A percentile compares a stretch with the other conserved stretches of the same genome.
Conservation (phyloP, 2,888 invertebrate genomes). For the Chrysodeixis includens region DNA sequence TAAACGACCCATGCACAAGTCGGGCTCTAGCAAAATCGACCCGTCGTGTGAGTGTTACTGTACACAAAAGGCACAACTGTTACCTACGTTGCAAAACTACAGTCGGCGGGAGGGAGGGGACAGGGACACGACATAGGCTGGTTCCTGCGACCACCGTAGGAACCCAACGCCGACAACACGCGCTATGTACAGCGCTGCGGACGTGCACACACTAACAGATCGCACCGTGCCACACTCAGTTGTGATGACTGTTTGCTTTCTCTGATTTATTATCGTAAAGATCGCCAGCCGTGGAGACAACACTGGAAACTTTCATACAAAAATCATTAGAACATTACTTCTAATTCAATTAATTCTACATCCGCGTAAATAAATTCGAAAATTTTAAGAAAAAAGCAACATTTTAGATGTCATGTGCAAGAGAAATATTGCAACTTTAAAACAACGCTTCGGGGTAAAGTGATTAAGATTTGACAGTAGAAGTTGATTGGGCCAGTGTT, state of each 20-base stretch:
- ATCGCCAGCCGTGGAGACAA: slow-evolving; percentile 76
- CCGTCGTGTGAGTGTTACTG: slow-evolving; percentile 71
- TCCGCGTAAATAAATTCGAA: slow-evolving; percentile 35
- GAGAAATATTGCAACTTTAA: slow-evolving; percentile 29
- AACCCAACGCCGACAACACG: slow-evolving; percentile 34
- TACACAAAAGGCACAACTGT: slow-evolving; percentile 67
- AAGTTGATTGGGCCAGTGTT: slow-evolving; percentile 59
- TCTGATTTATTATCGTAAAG: slow-evolving; percentile 78
- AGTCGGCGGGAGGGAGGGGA: slow-evolving; percentile 53
- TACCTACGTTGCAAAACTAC: slow-evolving; percentile 73
- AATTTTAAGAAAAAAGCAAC: slow-evolving; percentile 35
- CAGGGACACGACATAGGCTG: slow-evolving; percentile 76
- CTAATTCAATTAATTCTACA: slow-evolving; percentile 26
- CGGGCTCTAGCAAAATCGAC: slow-evolving; percentile 77
- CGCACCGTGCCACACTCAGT: slow-evolving; percentile 86
- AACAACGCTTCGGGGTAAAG: slow-evolving; percentile 29
- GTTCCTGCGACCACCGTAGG: slow-evolving; percentile 82
- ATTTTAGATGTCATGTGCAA: slow-evolving; percentile 44
- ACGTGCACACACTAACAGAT: slow-evolving; percentile 73
- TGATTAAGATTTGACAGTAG: neutral
- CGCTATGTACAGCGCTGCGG: slow-evolving; percentile 60
- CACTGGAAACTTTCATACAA: slow-evolving; percentile 59
- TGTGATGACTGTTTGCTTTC: slow-evolving; percentile 86
- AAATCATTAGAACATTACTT: slow-evolving; percentile 19
- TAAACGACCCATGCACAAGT: slow-evolving; percentile 84